Conservation (phyloP, 2,113 vertebrate genomes). For the Protomyctophum bolini region DNA sequence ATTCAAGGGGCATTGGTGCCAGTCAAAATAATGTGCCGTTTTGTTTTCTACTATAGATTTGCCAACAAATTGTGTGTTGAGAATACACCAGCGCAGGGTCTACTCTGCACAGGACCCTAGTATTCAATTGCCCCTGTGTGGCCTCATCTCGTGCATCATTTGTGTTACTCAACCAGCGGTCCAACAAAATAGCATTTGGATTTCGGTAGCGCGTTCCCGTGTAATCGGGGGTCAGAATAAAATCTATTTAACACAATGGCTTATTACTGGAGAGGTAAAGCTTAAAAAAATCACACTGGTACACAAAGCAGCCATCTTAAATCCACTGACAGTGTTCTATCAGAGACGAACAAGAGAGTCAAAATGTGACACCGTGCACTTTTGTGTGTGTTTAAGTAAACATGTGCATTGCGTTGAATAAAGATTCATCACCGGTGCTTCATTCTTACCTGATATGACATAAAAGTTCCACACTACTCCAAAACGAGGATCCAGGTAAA, state of each 20-base stretch:
- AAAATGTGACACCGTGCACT: slow-evolving; percentile 68
- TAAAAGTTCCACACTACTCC: slow-evolving; percentile 52
- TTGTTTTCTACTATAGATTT: neutral
- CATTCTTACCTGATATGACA: slow-evolving; percentile 72
- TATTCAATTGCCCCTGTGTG: slow-evolving; percentile 53
- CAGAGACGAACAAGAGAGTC: slow-evolving; percentile 72
- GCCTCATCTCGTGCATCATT: slow-evolving; percentile 66
- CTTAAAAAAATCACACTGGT: slow-evolving; percentile 56
- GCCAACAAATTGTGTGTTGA: slow-evolving; percentile 2
- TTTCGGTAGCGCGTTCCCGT: slow-evolving; percentile 40
- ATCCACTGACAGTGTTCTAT: slow-evolving; percentile 74
- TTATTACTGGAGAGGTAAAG: slow-evolving; percentile 12
- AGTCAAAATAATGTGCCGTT: neutral
- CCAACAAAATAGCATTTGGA: slow-evolving; percentile 64
- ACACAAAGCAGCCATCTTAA: slow-evolving; percentile 83
- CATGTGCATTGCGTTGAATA: slow-evolving; percentile 29
- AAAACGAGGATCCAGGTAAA: slow-evolving; percentile 52
- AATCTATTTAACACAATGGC: slow-evolving; percentile 11
- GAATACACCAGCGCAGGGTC: slow-evolving; percentile 28
- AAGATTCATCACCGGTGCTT: slow-evolving; percentile 37
- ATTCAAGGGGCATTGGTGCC: slow-evolving; percentile 59
- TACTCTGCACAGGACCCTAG: slow-evolving; percentile 40
- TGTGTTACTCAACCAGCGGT: slow-evolving; percentile 39
- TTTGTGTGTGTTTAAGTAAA: slow-evolving; percentile 38
- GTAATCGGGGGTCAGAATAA: slow-evolving; percentile 12